These are phyloP conservation scores for Acrocyrtus sp. DNA, from an alignment of 2,888 invertebrate genomes.

Conservation along the genomic window DNA sequence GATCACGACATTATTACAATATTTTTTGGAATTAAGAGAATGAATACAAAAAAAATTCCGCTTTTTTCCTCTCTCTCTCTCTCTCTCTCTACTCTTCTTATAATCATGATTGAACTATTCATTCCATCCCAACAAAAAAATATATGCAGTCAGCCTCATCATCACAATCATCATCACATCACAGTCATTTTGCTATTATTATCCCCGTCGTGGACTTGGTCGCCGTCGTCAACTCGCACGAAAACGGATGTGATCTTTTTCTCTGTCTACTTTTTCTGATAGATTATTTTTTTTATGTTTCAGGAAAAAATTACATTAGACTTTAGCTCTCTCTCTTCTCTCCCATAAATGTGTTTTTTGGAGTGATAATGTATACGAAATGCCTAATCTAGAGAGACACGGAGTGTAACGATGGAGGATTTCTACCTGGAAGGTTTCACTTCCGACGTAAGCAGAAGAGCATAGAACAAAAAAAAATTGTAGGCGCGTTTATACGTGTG, in stretches of 20 bases:
- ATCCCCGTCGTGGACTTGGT: too few species aligned
- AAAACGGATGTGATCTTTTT: conserved; percentile 39
- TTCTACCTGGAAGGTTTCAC: conserved; percentile 50
- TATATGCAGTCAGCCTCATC: not conserved
- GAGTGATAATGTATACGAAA: not conserved
- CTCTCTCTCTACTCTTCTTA: too few species aligned
- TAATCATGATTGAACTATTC: conserved; percentile 12
- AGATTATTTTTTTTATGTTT: too few species aligned
- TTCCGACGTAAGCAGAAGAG: too few species aligned
- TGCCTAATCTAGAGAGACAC: not conserved
- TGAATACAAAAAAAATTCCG: too few species aligned
- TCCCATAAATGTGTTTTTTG: not conserved
- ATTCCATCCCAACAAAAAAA: not conserved
- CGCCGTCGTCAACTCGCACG: conserved; percentile 20
- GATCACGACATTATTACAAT: too few species aligned
- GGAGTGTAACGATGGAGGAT: conserved; percentile 16
- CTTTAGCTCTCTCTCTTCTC: not conserved
- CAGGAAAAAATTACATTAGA: not conserved
- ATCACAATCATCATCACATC: not conserved
- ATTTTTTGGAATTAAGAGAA: too few species aligned
- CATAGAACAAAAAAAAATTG: too few species aligned
- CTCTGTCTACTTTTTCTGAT: too few species aligned
- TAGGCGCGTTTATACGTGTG: too few species aligned
- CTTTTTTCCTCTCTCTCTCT: too few species aligned
- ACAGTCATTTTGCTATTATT: too few species aligned